Evolutionary conservation across 2,113 vertebrate genomes (phyloP).

Genomic region (Aspidoscelis tigris): DNA sequence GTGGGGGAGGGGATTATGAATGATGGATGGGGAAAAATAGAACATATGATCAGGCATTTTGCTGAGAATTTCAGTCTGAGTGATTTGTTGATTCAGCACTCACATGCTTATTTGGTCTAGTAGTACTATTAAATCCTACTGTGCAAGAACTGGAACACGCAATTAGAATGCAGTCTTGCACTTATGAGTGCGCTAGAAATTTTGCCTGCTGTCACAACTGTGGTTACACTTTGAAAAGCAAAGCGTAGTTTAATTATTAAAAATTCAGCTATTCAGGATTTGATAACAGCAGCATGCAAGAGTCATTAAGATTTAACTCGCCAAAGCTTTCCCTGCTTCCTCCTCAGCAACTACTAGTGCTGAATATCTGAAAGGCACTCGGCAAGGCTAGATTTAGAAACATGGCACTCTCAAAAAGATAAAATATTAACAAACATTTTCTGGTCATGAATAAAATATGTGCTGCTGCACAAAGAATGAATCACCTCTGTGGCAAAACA

Average conservation of each 20-base stretch:
- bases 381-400: conserved; percentile 53
- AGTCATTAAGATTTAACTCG: conserved; percentile 53
- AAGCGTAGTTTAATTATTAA: conserved; percentile 21
- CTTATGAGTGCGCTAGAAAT: conserved; percentile 29
- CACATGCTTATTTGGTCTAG: conserved; percentile 18
- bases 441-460: conserved; percentile 76
- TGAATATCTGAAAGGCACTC: conserved; percentile 49
- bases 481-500: conserved; percentile 59
- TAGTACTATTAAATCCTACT: background rate
- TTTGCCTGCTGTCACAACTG: conserved; percentile 36
- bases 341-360: conserved; percentile 20
- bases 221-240: conserved; percentile 19
- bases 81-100: conserved; percentile 13
- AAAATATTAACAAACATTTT: conserved; percentile 73
- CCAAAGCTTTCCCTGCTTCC: conserved; percentile 37
- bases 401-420: conserved; percentile 68
- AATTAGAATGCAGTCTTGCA: conserved; percentile 11
- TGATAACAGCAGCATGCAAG: conserved; percentile 34
- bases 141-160: conserved; percentile 24
- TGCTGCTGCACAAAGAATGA: conserved; percentile 58
- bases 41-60: background rate
- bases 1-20: background rate
- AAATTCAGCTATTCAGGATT: conserved; percentile 40
- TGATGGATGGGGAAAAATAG: conserved; percentile 1
- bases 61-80: background rate